Conservation (phyloP, 1,140 invertebrate genomes). For the Papilio dardanus region DNA sequence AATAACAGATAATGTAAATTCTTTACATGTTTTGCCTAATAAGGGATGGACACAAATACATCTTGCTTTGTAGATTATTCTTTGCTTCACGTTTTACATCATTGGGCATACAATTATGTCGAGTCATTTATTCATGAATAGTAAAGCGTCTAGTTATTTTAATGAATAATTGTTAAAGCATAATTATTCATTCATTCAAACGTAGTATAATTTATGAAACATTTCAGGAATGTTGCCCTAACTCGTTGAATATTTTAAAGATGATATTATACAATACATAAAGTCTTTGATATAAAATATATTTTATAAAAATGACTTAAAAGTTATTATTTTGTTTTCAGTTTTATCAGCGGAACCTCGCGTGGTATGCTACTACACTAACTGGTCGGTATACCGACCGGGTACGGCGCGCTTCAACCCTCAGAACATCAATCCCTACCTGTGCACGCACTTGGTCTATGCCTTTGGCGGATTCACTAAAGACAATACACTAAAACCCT, state of each 20-base stretch:
- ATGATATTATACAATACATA: not conserved
- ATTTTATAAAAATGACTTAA: not conserved
- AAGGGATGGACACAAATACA: not conserved
- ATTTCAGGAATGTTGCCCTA: not conserved
- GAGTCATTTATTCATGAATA: not conserved
- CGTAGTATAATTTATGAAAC: not conserved
- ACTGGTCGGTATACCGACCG: conserved; percentile 95
- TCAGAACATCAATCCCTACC: conserved; percentile 97
- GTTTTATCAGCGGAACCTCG: conserved; percentile 80
- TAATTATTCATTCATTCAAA: not conserved
- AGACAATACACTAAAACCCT: conserved; percentile 94
- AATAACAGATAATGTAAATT: not conserved
- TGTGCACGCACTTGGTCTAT: conserved; percentile 97
- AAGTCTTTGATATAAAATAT: not conserved
- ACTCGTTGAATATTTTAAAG: not conserved
- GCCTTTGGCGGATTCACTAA: conserved; percentile 96
- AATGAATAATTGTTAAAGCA: not conserved
- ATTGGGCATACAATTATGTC: not conserved
- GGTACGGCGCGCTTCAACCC: conserved; percentile 95
- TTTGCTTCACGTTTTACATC: not conserved
- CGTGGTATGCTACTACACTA: conserved; percentile 96
- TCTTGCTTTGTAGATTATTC: not conserved
- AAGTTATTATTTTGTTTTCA: conserved; percentile 45
- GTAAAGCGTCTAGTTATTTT: not conserved
- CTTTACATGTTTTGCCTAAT: not conserved